Conservation (phyloP, 2,888 invertebrate species). For the Thereva nobilitata region DNA sequence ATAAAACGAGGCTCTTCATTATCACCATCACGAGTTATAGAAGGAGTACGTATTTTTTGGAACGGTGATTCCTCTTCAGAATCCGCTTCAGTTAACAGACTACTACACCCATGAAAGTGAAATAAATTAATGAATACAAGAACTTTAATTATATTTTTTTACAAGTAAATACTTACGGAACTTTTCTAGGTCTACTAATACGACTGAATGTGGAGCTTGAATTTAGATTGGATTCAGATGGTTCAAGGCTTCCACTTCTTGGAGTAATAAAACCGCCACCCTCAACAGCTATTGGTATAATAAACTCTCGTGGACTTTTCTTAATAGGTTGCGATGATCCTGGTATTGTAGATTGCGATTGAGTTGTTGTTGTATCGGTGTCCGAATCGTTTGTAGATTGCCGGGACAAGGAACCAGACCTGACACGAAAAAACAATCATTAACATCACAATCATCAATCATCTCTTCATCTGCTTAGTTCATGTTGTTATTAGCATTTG, state of each 20-base stretch:
- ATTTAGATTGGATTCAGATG: constrained; percentile 66
- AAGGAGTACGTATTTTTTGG: constrained; percentile 63
- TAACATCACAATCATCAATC: too few relatives aligned
- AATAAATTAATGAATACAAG: not conserved
- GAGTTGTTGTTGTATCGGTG: constrained; percentile 64
- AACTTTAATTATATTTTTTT: constrained; percentile 14
- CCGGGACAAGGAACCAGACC: constrained; percentile 59
- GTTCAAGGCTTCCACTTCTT: constrained; percentile 74
- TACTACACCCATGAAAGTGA: constrained; percentile 57
- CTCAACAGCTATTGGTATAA: constrained; percentile 91
- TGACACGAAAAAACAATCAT: not conserved
- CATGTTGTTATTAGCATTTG: too few relatives aligned
- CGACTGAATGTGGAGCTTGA: constrained; percentile 60
- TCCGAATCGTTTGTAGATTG: constrained; percentile 75
- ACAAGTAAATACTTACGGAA: constrained; percentile 63
- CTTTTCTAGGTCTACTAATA: constrained; percentile 64
- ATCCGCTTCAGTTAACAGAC: constrained; percentile 70
- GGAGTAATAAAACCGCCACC: constrained; percentile 77
- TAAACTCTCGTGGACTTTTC: constrained; percentile 87
- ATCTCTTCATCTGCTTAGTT: too few relatives aligned
- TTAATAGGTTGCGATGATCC: constrained; percentile 71
- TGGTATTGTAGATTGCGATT: constrained; percentile 56
- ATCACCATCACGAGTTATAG: constrained; percentile 64
- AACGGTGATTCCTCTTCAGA: constrained; percentile 70
- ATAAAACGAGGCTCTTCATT: constrained; percentile 61